Evolutionary conservation across 2,888 invertebrate genomes (phyloP), one percentile per base, ranked within the genome.

Genomic region (Bhutanitis thaidina): DNA sequence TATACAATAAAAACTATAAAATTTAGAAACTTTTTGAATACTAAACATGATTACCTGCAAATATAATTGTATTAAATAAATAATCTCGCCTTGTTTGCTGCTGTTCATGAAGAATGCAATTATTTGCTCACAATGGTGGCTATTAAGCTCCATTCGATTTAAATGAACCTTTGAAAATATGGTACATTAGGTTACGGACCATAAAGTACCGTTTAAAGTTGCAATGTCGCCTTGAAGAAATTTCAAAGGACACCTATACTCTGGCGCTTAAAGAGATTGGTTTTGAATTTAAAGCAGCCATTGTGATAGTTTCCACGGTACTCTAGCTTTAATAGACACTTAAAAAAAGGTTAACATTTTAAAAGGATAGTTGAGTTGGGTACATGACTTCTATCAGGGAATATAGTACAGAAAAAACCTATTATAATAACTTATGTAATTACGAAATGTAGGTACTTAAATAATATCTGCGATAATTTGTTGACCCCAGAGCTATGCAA

Each of bases 121-220:
- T 12, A 40, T 27, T 16, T 40, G 7, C 9, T n/a, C 10, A 35
- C 40, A 35, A 35, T 15, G 15, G 5, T n/a, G 25, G 27, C 27
- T 12, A 27, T 35, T 40, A 48, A 48, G 34, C 40, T 27, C 30
- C 8, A 30, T 14, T 29, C 47, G 1, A 35, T 40, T 48, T 48
- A 48, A 48, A 40, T 48, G 27, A 12, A 48, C 32, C 35, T 15
- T 48, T 15, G 34, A 49, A 49, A 20, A 38, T 43, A 43, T 20
- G 14, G 38, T 34, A 14, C 12, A 14, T 8, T 40, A 32, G n/a
- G 20, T 44, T 15, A 34, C 38, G 3, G 7, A 27, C 25, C 0
- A n/a, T n/a, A n/a, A n/a, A 8, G 32, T 3, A 39, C 16, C n/a
- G n/a, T 44, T 35, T 27, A 38, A 14, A 43, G 13, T 27, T 39